Conservation (phyloP, 2,113 vertebrate species). For the Scatophagus argus region DNA sequence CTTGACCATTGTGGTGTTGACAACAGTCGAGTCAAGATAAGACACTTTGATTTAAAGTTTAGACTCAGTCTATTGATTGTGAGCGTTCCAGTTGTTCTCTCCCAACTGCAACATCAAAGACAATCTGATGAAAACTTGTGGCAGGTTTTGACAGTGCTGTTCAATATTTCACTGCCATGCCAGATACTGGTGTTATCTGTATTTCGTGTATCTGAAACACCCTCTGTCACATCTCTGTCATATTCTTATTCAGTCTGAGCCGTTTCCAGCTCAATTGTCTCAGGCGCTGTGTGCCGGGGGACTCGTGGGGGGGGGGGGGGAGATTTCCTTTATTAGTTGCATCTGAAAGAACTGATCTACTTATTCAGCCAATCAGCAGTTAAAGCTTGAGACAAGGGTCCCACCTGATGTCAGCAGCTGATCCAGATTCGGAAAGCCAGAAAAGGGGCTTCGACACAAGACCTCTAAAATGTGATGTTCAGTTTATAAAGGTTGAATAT, state of each 20-base stretch:
- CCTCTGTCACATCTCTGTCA: conserved; percentile 24
- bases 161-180: conserved; percentile 19
- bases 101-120: conserved; percentile 19
- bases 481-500: not conserved
- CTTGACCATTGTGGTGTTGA: not conserved
- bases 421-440: conserved; percentile 63
- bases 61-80: not conserved
- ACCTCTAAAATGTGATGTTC: not conserved
- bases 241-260: conserved; percentile 43
- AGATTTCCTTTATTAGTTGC: conserved; percentile 78
- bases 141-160: conserved; percentile 5
- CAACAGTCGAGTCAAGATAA: not conserved
- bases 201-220: conserved; percentile 42
- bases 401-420: conserved; percentile 67
- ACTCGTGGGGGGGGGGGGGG: conserved; percentile 46
- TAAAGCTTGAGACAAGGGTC: conserved; percentile 60
- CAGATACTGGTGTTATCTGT: conserved; percentile 19
- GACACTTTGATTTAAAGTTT: conserved; percentile 10
- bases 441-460: conserved; percentile 9
- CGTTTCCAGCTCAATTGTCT: conserved; percentile 61
- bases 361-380: conserved; percentile 77
- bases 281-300: conserved; percentile 48
- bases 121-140: not conserved
- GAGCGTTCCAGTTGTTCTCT: not conserved
- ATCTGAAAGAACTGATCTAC: conserved; percentile 78